Evolutionary conservation across 2,797 vertebrate species (phyloP), one percentile per base, ranked within the genome.

Genomic region (Microctenopoma lineatum): DNA sequence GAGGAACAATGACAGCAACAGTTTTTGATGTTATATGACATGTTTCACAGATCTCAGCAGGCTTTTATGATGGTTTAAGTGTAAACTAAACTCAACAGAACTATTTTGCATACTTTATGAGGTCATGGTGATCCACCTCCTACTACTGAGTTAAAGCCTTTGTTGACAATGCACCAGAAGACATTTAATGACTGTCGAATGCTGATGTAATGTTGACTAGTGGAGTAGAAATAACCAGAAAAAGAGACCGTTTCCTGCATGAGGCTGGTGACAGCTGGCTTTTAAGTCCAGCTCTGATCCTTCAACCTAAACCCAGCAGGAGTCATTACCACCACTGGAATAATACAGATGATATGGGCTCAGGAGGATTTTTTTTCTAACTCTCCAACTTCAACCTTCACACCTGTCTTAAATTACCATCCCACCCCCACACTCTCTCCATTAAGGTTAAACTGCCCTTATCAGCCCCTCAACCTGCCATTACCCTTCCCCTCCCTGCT

Each of bases 401-500:
- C 84, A 86, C 54, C 86, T 66, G 78, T 90, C 85, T 83, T 81
- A 71, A 84, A 85, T 87, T 68, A 90, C 80, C 81, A 66, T 71
- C 61, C 63, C 63, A 73, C 60, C 72, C 63, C 73, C 53, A 45
- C 39, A 53, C 47, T 25, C 55, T 66, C 64, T 65, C 59, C 64
- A 89, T 89, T 86, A 84, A 82, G 73, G 80, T 87, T 79, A 80
- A 82, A 66, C 65, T 73, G 76, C 73, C 80, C 80, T 78, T 77
- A 88, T 83, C 80, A 80, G 72, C 70, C 72, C 53, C 68, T 79
- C 79, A 72, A 57, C 79, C 76, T 62, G 75, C 81, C 80, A 80
- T 91, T 90, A 89, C 67, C 80, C 88, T 87, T 85, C 87, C 67
- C 62, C 77, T 84, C 82, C 90, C 89, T 46, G 80, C 85, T 87